These are phyloP conservation scores for Zosterops hypoxanthus DNA, from an alignment of 2,113 vertebrate species.

Conservation along the genomic window DNA sequence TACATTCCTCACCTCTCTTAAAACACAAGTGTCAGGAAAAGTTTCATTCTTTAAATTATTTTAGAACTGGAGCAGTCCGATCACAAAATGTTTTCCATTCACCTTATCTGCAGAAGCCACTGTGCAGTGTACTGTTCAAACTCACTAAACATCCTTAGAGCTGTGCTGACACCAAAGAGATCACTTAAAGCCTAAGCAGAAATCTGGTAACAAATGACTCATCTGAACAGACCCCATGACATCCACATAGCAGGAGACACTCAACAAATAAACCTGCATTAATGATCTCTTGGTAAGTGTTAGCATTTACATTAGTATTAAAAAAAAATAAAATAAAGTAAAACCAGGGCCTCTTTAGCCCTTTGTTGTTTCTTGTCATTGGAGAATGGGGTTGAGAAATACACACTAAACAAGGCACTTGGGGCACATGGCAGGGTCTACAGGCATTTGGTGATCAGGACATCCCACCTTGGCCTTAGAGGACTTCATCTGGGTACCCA, in stretches of 20 bases:
- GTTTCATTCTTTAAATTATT: background rate
- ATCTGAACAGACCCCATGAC: background rate
- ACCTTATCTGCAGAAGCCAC: background rate
- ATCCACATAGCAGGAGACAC: background rate
- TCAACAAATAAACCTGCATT: background rate
- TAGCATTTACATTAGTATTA: background rate
- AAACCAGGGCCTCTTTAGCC: background rate
- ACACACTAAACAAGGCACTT: background rate
- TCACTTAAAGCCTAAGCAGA: background rate
- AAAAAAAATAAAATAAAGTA: background rate
- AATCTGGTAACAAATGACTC: background rate
- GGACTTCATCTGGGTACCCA: background rate
- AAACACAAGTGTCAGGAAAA: background rate
- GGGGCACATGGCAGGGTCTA: background rate
- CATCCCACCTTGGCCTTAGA: background rate
- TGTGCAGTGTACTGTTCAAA: background rate
- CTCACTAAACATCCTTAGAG: background rate
- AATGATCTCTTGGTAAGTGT: background rate
- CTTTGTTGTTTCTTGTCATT: background rate
- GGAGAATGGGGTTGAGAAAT: background rate
- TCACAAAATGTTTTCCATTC: background rate
- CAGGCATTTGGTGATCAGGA: background rate
- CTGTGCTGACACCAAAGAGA: background rate
- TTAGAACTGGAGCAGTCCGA: fast-evolving
- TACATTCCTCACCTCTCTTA: background rate